Evolutionary conservation across 2,797 vertebrate genomes (phyloP).

Genomic region (Propithecus perrieri): DNA sequence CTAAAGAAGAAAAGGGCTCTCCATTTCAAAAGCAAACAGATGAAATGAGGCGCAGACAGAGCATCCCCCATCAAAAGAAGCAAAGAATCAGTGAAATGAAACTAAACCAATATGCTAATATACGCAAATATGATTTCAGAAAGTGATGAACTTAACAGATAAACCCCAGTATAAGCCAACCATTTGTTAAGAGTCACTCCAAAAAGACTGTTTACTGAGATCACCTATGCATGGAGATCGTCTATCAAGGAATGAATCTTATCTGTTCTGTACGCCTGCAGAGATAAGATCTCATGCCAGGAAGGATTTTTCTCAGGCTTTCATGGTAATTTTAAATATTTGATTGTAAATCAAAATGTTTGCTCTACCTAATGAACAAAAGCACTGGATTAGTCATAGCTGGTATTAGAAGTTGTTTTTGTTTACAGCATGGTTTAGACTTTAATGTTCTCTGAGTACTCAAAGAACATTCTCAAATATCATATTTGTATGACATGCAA

Average conservation of each 20-base stretch:
- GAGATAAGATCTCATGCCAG: constrained; percentile 56
- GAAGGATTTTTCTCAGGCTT: constrained; percentile 71
- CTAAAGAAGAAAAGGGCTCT: constrained; percentile 13
- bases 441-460: constrained; percentile 57
- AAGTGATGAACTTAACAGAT: constrained; percentile 65
- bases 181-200: constrained; percentile 61
- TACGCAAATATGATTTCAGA: constrained; percentile 60
- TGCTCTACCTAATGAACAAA: constrained; percentile 81
- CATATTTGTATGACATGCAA: constrained; percentile 69
- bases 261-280: constrained; percentile 27
- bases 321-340: constrained; percentile 73
- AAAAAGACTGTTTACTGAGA: constrained; percentile 74
- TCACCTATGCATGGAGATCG: constrained; percentile 52
- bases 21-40: constrained; percentile 51
- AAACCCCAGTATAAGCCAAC: constrained; percentile 48
- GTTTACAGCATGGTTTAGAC: constrained; percentile 73
- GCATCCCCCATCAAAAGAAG: constrained; percentile 50
- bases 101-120: constrained; percentile 65
- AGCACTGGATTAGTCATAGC: constrained; percentile 82
- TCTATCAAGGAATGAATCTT: constrained; percentile 55
- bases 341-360: constrained; percentile 79
- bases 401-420: constrained; percentile 78
- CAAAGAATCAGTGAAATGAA: constrained; percentile 47
- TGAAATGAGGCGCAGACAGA: constrained; percentile 21
- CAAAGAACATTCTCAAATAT: constrained; percentile 78